phyloP scores from a whole-genome alignment of 2,888 invertebrate genomes.

The Sminthurides aquaticus region DNA sequence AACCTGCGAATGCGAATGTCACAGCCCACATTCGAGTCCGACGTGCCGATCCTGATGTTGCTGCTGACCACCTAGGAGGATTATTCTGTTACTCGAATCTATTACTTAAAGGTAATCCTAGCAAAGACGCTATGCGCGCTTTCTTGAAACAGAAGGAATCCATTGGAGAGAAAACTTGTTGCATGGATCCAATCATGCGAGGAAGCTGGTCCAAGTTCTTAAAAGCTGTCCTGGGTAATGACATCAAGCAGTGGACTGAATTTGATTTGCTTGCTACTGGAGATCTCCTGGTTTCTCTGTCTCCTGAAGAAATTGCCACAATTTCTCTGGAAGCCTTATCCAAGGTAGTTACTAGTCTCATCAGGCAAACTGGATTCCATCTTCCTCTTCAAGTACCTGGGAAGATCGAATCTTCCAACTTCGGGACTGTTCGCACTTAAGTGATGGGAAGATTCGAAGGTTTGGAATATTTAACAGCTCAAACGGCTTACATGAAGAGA shows the following conservation, averaged over 20 bases:
- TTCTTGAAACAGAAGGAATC: conserved; percentile 32
- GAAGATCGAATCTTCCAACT: conserved; percentile 18
- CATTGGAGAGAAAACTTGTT: conserved; percentile 39
- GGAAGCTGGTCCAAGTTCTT: conserved; percentile 32
- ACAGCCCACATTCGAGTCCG: conserved; percentile 2
- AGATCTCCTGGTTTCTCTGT: conserved; percentile 35
- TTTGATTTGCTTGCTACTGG: conserved; percentile 34
- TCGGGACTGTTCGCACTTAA: conserved; percentile 18
- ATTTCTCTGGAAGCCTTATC: conserved; percentile 31
- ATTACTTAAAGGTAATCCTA: conserved; percentile 25
- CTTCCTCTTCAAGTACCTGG: conserved; percentile 25
- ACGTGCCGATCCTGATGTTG: not conserved
- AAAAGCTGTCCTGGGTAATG: conserved; percentile 33
- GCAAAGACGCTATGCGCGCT: conserved; percentile 25
- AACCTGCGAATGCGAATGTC: not conserved
- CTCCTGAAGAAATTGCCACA: conserved; percentile 28
- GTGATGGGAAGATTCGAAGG: conserved; percentile 23
- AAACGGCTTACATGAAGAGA: conserved; percentile 33
- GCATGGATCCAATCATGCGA: conserved; percentile 24
- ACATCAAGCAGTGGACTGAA: conserved; percentile 34
- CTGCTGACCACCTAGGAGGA: conserved; percentile 31
- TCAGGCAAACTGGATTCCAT: conserved; percentile 29
- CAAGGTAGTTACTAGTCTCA: conserved; percentile 32
- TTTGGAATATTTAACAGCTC: conserved; percentile 21
- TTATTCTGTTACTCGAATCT: conserved; percentile 36